Percentiles rank a stretch among this genome's conserved stretches.
phyloP scores from a whole-genome alignment of 2,888 invertebrate species.

The Scaptomyza polygonia region DNA sequence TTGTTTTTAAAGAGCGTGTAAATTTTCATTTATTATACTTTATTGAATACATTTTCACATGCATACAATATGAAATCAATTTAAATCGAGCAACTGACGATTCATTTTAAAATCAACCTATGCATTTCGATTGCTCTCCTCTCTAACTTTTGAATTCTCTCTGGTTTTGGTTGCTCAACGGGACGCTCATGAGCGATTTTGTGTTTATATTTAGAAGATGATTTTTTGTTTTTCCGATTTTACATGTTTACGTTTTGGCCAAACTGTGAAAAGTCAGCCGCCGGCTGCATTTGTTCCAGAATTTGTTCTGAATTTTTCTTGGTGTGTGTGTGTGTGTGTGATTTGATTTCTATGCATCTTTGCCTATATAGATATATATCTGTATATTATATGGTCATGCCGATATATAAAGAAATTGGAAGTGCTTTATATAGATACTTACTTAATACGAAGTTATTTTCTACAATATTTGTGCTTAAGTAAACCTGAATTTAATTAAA shows the following conservation, averaged over 20 bases:
- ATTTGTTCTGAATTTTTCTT: constrained; percentile 32
- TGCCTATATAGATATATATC: constrained; percentile 8
- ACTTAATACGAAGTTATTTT: neutral
- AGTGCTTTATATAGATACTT: neutral
- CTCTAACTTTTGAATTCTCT: constrained; percentile 11
- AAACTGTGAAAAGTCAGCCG: constrained; percentile 62
- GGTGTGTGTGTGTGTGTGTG: constrained; percentile 24
- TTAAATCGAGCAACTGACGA: constrained; percentile 55
- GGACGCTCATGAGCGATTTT: constrained; percentile 34
- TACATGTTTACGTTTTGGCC: constrained; percentile 70
- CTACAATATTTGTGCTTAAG: constrained; percentile 1
- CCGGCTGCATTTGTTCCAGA: constrained; percentile 76
- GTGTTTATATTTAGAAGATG: constrained; percentile 77
- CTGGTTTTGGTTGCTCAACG: neutral
- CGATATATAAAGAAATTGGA: constrained; percentile 9
- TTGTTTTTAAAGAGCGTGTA: constrained; percentile 11
- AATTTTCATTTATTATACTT: neutral
- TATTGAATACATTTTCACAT: constrained; percentile 1
- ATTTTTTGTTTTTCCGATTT: constrained; percentile 69
- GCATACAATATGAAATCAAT: constrained; percentile 48
- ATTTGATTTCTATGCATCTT: constrained; percentile 34
- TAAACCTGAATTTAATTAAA: constrained; percentile 25
- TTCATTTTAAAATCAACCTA: constrained; percentile 16
- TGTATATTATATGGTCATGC: neutral
- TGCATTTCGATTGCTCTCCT: constrained; percentile 44